Conservation (phyloP, 2,888 invertebrate genomes). For the Eristalis pertinax region DNA sequence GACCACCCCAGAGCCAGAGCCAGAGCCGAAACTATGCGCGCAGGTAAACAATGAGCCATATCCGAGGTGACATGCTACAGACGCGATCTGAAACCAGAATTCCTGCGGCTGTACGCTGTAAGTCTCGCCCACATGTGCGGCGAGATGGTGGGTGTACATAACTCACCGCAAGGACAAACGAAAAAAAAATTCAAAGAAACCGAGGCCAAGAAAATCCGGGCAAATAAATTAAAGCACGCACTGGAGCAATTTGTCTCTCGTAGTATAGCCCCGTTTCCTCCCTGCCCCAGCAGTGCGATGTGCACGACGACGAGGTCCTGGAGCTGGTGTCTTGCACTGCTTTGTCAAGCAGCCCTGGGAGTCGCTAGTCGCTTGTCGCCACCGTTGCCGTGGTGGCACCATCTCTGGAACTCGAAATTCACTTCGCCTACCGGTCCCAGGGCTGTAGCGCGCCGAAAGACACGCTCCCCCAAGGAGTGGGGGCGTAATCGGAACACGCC, state of each 20-base stretch:
- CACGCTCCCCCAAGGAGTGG: not conserved
- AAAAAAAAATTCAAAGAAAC: conserved; percentile 14
- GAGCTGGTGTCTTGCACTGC: conserved; percentile 44
- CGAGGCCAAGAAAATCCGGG: conserved; percentile 43
- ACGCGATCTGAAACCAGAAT: conserved; percentile 54
- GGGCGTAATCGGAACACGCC: conserved; percentile 22
- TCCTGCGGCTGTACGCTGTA: conserved; percentile 21
- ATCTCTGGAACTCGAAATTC: too few relatives aligned
- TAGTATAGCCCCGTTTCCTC: conserved; percentile 49
- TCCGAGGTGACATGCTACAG: conserved; percentile 37
- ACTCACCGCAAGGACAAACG: conserved; percentile 39
- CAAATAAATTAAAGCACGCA: conserved; percentile 72
- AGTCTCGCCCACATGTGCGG: not conserved
- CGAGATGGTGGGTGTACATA: conserved; percentile 5
- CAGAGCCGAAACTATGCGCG: conserved; percentile 18
- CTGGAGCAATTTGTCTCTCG: conserved; percentile 66
- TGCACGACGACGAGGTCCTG: not conserved
- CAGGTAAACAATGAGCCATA: conserved; percentile 43
- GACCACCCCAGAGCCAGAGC: conserved; percentile 5
- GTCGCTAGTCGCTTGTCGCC: not conserved
- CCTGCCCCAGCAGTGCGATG: not conserved
- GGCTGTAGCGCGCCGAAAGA: not conserved
- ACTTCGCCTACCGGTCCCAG: conserved; percentile 6
- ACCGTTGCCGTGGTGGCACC: not conserved
- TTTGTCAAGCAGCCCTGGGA: conserved; percentile 47